phyloP scores from a whole-genome alignment of 2,113 vertebrate species.

The Aptenodytes patagonicus region DNA sequence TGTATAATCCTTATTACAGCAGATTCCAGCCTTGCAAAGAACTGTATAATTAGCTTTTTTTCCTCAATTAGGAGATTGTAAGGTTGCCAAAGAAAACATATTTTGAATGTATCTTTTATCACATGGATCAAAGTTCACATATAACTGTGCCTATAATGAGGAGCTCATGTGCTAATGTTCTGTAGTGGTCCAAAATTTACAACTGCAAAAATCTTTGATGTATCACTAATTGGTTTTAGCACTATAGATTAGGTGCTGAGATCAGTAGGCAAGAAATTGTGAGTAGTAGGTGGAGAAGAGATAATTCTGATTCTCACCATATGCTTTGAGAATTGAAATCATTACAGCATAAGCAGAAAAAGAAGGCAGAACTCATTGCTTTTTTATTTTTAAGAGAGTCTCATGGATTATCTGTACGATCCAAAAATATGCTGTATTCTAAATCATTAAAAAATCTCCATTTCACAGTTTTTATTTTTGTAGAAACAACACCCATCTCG shows the following conservation, averaged over 20 bases:
- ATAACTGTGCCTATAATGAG: slow-evolving; percentile 49
- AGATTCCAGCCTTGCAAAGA: neutral
- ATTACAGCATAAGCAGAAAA: slow-evolving; percentile 50
- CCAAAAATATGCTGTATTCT: slow-evolving; percentile 62
- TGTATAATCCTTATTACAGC: neutral
- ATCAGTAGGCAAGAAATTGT: slow-evolving; percentile 67
- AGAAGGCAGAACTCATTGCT: slow-evolving; percentile 52
- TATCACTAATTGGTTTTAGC: slow-evolving; percentile 73
- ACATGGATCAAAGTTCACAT: slow-evolving; percentile 54
- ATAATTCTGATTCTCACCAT: slow-evolving; percentile 74
- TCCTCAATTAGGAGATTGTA: slow-evolving; percentile 35
- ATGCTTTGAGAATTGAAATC: slow-evolving; percentile 71
- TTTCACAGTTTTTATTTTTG: slow-evolving; percentile 68
- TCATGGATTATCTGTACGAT: slow-evolving; percentile 20
- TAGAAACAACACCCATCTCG: slow-evolving; percentile 41
- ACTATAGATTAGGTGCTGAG: slow-evolving; percentile 71
- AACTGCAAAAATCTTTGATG: slow-evolving; percentile 65
- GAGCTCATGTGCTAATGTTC: slow-evolving; percentile 39
- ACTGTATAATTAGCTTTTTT: slow-evolving; percentile 48
- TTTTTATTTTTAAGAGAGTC: slow-evolving; percentile 65
- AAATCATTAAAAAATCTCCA: slow-evolving; percentile 37
- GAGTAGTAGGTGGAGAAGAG: slow-evolving; percentile 64
- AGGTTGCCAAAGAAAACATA: slow-evolving; percentile 53
- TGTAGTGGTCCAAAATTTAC: slow-evolving; percentile 63
- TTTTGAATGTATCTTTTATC: slow-evolving; percentile 56